Evolutionary conservation across 2,888 invertebrate genomes (phyloP), one percentile per base, ranked within the genome.

Genomic region (Drosophila colorata): DNA sequence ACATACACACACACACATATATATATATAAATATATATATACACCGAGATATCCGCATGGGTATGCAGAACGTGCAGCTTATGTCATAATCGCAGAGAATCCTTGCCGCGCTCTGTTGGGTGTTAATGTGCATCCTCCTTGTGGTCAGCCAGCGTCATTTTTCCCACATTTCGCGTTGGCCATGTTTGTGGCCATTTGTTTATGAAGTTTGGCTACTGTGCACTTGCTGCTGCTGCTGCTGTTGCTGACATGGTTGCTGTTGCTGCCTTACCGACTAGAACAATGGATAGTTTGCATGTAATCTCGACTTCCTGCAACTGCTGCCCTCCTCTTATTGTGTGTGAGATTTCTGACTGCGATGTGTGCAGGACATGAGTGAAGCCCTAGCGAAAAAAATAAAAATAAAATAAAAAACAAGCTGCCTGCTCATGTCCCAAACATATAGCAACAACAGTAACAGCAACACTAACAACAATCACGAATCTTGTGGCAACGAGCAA

Each of bases 201-300:
- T 68, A 63, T 66, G 49, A 44, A 53, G 63, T 59, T 64, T 69
- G 63, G 77, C 86, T 82, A 85, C 86, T 78, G 86, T 85, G 86
- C 80, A 75, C 78, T 75, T 75, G 68, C 67, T 65, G 63, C 47
- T 25, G 0, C 43, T 14, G 41, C 43, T 53, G 58, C 20, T 47
- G 8, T 14, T 38, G 47, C 20, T 40, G 52, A 28, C 28, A 28
- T 53, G 46, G 38, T 28, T 6, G 48, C 9, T 11, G 35, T 40
- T 23, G 40, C 43, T 43, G 38, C 25, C 25, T 11, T 33, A 7
- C 41, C 33, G 73, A 47, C 56, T 66, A 88, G 87, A 84, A 84
- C 83, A 84, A 84, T 84, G 88, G 83, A 71, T 70, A 81, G 82
- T 87, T 88, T 87, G 85, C 84, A 87, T 88, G 85, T 88, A 57